Evolutionary conservation across 1,140 invertebrate species (phyloP).

Genomic region (Papilio polytes): DNA sequence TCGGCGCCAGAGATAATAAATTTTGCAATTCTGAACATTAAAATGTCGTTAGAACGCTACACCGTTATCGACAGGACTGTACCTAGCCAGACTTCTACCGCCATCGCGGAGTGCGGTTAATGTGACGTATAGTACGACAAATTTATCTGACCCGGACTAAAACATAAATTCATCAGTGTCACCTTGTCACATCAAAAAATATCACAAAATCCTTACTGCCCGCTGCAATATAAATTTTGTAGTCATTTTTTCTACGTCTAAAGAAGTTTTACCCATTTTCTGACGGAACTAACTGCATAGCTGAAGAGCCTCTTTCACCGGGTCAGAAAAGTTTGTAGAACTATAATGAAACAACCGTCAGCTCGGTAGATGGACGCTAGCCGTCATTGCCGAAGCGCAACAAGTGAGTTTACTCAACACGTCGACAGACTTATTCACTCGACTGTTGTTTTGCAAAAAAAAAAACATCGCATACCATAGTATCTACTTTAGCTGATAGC

Average conservation of each 20-base stretch:
- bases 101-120: constrained; percentile 53
- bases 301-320: too few relatives aligned
- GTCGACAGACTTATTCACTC: constrained; percentile 52
- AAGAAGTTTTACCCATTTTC: too few relatives aligned
- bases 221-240: too few relatives aligned
- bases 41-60: constrained; percentile 75
- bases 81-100: constrained; percentile 49
- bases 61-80: constrained; percentile 57
- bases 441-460: constrained; percentile 43
- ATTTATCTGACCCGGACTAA: too few relatives aligned
- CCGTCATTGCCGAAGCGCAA: constrained; percentile 63
- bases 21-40: constrained; percentile 72
- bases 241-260: too few relatives aligned
- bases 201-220: too few relatives aligned
- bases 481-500: not conserved
- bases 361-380: constrained; percentile 51
- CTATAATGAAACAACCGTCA: constrained; percentile 54
- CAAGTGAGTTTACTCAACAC: constrained; percentile 64
- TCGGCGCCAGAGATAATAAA: constrained; percentile 70
- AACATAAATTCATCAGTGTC: too few relatives aligned
- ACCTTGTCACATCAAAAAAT: too few relatives aligned
- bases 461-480: constrained; percentile 29
- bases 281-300: too few relatives aligned
- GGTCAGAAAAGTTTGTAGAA: too few relatives aligned
- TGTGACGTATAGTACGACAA: constrained; percentile 48